A percentile compares a stretch with the other conserved stretches of the same genome.
Conservation (phyloP, 2,888 invertebrate genomes). For the Lasius platythorax region DNA sequence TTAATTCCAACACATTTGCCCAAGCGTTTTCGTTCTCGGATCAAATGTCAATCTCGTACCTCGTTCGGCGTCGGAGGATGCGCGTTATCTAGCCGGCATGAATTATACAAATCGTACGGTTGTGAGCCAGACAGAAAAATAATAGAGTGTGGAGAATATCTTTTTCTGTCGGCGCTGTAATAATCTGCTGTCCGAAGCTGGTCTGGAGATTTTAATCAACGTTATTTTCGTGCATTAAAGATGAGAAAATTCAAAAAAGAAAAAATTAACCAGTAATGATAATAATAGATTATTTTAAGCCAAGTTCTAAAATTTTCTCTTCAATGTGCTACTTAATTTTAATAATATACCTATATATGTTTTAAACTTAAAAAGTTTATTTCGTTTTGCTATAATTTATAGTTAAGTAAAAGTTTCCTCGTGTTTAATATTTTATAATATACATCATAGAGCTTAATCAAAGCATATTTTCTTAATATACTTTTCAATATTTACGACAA, state of each 20-base stretch:
- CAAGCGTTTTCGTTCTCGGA: conserved; percentile 41
- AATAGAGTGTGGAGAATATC: background rate
- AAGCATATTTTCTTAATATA: background rate
- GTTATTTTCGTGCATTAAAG: background rate
- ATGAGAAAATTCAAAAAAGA: background rate
- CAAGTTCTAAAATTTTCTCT: background rate
- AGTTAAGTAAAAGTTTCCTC: background rate
- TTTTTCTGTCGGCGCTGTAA: conserved; percentile 42
- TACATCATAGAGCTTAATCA: background rate
- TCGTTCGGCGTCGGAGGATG: conserved; percentile 11
- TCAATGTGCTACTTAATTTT: background rate
- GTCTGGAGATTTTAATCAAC: background rate
- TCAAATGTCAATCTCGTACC: conserved; percentile 44
- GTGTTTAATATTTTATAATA: background rate
- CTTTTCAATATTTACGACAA: background rate
- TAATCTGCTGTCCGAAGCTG: conserved; percentile 36
- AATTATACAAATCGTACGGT: conserved; percentile 41
- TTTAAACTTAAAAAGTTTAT: background rate
- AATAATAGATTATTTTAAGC: background rate
- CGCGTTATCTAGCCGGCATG: background rate
- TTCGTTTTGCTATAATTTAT: background rate
- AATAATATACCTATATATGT: background rate
- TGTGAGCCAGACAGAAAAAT: conserved; percentile 29
- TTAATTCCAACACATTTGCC: conserved; percentile 69
- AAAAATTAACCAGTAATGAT: background rate